Evolutionary conservation across 1,140 invertebrate genomes (phyloP).

Genomic region (Wiebesia pumilae): DNA sequence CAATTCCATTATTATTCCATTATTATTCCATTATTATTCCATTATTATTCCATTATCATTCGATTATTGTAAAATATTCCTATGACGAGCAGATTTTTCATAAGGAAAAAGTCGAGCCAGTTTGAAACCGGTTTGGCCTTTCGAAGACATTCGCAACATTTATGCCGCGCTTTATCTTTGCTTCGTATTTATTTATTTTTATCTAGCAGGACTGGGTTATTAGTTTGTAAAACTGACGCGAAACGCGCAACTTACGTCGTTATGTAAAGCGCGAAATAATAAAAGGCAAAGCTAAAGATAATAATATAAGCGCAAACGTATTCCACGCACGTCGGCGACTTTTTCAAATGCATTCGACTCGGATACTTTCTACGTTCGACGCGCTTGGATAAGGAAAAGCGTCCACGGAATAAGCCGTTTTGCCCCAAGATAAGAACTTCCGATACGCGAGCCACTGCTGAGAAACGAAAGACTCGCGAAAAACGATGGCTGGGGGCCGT

Average conservation of each 20-base stretch:
- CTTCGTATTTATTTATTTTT: not conserved
- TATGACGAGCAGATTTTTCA: not conserved
- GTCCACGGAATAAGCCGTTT: not conserved
- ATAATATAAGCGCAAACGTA: not conserved
- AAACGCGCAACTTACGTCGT: not conserved
- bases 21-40: not conserved
- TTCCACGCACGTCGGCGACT: not conserved
- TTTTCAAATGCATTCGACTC: not conserved
- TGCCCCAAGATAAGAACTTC: not conserved
- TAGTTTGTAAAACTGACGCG: not conserved
- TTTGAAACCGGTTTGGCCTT: conserved; percentile 4
- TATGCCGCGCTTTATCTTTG: not conserved
- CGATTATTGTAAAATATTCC: not conserved
- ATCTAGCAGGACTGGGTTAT: not conserved
- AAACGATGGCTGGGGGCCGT: too few relatives aligned
- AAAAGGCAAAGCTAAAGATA: not conserved
- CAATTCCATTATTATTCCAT: not conserved
- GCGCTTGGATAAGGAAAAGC: not conserved
- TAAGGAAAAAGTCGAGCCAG: not conserved
- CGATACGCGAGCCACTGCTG: not conserved
- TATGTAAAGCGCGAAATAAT: not conserved
- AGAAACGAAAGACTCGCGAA: not conserved
- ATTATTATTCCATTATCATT: not conserved
- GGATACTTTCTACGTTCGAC: not conserved
- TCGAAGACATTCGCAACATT: not conserved